Evolutionary conservation across 2,113 vertebrate species (phyloP), one percentile per base, ranked within the genome.

Genomic region (Tetrax tetrax): DNA sequence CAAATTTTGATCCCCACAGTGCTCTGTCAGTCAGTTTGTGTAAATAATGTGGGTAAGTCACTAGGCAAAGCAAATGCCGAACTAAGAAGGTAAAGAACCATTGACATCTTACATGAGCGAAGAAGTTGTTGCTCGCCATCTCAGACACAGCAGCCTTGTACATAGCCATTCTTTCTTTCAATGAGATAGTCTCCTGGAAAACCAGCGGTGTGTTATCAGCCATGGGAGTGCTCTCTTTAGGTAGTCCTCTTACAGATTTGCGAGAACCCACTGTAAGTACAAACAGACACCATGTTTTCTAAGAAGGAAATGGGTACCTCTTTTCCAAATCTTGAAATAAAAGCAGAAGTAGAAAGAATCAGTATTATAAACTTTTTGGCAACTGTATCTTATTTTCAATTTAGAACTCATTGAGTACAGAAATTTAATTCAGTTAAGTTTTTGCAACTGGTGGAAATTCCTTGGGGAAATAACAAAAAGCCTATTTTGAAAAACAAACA

Each of bases 61-160:
- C 50, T 77, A 16, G 25, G 51, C 35, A 78, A 79, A 90, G 41
- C n/a, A 53, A 61, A 70, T 2, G 28, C 23, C 63, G 59, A 57
- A 25, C 24, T 48, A 24, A 20, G 53, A 76, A 81, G 48, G 10
- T 56, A 45, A 72, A 47, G 43, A 82, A 59, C 22, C 8, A 25
- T 6, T 70, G 75, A 24, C 54, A 35, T 94, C 99, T 99, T 99
- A 99, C 99, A 51, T 97, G 95, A 87, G 97, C 96, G 80, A 98
- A 98, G 97, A 98, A 96, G 94, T 79, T 97, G 95, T 82, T 97
- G 85, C 97, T 97, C 75, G 97, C 98, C 82, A 53, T 98, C 93
- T 97, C 97, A 65, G 98, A 98, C 81, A 98, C 98, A 89, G 99
- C 98, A 93, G 98, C 98, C 96, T 99, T 99, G 96, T 99, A 99